Conservation (phyloP, 2,888 invertebrate species). For the Brachypalpus laphriformis region DNA sequence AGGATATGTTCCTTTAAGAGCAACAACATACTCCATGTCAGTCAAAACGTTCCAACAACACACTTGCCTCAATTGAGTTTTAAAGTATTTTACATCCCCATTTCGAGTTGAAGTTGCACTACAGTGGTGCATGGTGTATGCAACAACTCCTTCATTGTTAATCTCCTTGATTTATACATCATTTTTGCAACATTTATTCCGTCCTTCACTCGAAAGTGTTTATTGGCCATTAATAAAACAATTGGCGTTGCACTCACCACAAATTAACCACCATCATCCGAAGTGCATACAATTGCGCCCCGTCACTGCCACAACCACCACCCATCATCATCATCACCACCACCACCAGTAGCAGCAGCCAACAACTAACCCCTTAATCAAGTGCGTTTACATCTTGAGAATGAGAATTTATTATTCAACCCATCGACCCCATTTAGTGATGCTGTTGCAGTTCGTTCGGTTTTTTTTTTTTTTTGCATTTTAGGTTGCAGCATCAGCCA, state of each 20-base stretch:
- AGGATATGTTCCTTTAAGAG: background rate
- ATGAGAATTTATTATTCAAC: conserved; percentile 67
- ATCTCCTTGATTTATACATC: conserved; percentile 21
- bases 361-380: conserved; percentile 64
- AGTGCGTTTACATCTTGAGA: conserved; percentile 64
- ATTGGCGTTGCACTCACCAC: conserved; percentile 40
- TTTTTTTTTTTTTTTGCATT: background rate
- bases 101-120: background rate
- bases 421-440: conserved; percentile 59
- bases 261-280: conserved; percentile 41
- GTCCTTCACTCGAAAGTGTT: conserved; percentile 19
- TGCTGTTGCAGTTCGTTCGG: background rate
- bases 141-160: conserved; percentile 14
- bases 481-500: conserved; percentile 13
- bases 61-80: conserved; percentile 43
- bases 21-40: conserved; percentile 1
- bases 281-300: background rate
- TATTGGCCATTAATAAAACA: conserved; percentile 47
- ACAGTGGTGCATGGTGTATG: background rate
- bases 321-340: background rate
- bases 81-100: background rate
- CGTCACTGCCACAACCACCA: conserved; percentile 4
- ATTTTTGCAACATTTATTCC: conserved; percentile 25
- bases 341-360: background rate
- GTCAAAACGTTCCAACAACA: conserved; percentile 11